These are phyloP conservation scores for Acyrthosiphon pisum DNA, from an alignment of 1,140 invertebrate species.

Conservation along the genomic window DNA sequence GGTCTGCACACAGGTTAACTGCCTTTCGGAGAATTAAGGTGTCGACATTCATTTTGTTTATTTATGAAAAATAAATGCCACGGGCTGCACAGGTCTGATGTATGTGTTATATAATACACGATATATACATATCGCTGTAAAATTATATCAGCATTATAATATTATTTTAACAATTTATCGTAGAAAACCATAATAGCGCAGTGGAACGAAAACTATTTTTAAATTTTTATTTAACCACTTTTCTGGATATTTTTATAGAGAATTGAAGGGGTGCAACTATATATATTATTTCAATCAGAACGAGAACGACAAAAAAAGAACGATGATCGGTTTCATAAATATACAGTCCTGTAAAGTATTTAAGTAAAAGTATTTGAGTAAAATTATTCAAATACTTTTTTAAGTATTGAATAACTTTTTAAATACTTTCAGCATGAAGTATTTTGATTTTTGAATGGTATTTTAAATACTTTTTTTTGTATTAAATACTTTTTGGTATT, in stretches of 20 bases:
- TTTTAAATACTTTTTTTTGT: too few relatives aligned
- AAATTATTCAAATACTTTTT: too few relatives aligned
- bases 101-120: not conserved
- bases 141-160: not conserved
- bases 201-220: too few relatives aligned
- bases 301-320: not conserved
- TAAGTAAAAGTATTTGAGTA: too few relatives aligned
- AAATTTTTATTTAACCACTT: too few relatives aligned
- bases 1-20: not conserved
- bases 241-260: not conserved
- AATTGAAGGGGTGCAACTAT: not conserved
- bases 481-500: too few relatives aligned
- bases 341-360: too few relatives aligned
- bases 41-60: not conserved
- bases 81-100: not conserved
- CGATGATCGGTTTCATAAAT: not conserved
- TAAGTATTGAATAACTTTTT: too few relatives aligned
- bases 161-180: not conserved
- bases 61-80: not conserved
- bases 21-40: not conserved
- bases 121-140: not conserved
- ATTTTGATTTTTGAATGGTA: too few relatives aligned
- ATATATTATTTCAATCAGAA: not conserved
- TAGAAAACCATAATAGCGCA: not conserved
- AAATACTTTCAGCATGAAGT: too few relatives aligned